Base-by-base conservation (phyloP, 2,113 vertebrate species). In the Myotis yumanensis region DNA sequence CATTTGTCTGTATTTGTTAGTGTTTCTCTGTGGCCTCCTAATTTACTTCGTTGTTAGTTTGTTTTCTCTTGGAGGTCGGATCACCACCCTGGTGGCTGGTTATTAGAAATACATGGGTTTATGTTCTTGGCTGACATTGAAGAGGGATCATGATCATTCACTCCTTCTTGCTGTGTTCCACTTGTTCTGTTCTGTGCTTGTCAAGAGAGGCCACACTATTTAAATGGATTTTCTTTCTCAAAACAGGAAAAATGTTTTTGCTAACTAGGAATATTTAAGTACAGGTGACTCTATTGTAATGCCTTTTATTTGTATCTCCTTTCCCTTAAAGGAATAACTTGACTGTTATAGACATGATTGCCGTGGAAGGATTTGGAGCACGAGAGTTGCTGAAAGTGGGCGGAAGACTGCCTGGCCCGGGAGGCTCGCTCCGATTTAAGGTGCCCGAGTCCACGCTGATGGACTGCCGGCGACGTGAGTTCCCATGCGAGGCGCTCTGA, bases 401-500 rank as follows among this genome's bases (percentile, higher is more conserved):
- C 0, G 99, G 99, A 51, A 99, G 99, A 88, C 98, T 99, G 7
- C 99, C 99, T 0, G 99, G 99, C 1, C 93, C 98, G 0, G 99
- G 99, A 73, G 99, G 99, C 4, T 99, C 99, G 0, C 98, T 99
- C 59, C 98, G 99, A 71, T 99, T 99, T 96, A 99, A 99, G 40
- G 99, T 99, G 84, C 99, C 99, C 17, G 99, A 99, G 96, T 99
- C 99, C 22, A 99, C 99, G 0, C 98, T 99, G 2, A 99, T 99
- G 99, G 99, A 99, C 97, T 99, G 99, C 97, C 99, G 98, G 75
- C 98, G 99, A 96, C 99, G 99, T 99, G 97, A 99, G 99, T 98
- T 77, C 68, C 28, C 79, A 51, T 1, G 4, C 0, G 3, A 11
- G 35, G 64, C 8, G 0, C 68, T 57, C 2, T 2, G 11, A 35